These are phyloP conservation scores for Anguilla japonica DNA, from an alignment of 2,113 vertebrate genomes.

Conservation along the genomic window DNA sequence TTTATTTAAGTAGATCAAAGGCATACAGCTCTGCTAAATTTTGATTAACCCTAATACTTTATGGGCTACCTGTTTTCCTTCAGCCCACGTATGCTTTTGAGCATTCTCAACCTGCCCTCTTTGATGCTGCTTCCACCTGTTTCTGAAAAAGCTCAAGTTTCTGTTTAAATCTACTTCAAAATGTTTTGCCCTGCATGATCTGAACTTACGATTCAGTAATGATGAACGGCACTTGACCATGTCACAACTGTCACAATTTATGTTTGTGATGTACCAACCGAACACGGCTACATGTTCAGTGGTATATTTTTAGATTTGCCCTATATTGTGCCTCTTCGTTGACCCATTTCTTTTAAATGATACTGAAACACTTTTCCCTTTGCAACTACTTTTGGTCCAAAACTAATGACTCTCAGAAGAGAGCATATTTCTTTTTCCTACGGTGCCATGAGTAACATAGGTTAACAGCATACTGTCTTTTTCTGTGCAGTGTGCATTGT, in stretches of 20 bases:
- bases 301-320: background rate
- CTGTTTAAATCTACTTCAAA: background rate
- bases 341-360: background rate
- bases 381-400: background rate
- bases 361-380: background rate
- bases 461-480: no score
- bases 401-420: no score
- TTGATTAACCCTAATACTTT: background rate
- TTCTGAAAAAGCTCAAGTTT: background rate
- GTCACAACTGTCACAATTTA: background rate
- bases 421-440: no score
- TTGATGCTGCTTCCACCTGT: background rate
- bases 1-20: slow-evolving; percentile 15
- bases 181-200: background rate
- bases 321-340: background rate
- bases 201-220: background rate
- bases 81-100: background rate
- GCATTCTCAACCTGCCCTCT: background rate
- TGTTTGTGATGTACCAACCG: background rate
- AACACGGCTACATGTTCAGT: background rate
- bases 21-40: background rate
- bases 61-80: background rate
- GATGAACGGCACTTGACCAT: background rate
- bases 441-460: no score
- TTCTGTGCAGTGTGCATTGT: no score